Conservation (phyloP, 2,113 vertebrate species). For the Clinocottus analis region DNA sequence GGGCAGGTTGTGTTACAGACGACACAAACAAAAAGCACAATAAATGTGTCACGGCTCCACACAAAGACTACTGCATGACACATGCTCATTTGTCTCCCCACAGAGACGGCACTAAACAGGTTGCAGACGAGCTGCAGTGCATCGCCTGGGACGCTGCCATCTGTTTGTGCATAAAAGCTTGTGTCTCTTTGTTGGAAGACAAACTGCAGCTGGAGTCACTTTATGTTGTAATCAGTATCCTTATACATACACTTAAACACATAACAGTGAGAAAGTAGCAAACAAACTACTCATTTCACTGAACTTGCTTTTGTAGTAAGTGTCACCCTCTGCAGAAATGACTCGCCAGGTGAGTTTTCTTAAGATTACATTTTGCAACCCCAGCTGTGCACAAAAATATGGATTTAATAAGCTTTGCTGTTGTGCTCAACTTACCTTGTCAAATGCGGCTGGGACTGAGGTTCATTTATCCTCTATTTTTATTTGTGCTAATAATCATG, state of each 20-base stretch:
- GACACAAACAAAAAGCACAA: constrained; percentile 4
- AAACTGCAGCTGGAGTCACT: constrained; percentile 39
- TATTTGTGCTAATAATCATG: constrained; percentile 18
- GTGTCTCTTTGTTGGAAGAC: constrained; percentile 57
- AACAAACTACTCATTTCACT: constrained; percentile 25
- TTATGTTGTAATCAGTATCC: constrained; percentile 34
- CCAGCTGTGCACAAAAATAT: constrained; percentile 18
- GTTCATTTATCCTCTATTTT: constrained; percentile 44
- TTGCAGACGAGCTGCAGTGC: constrained; percentile 65
- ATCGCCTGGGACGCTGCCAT: constrained; percentile 70
- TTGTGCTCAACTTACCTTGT: constrained; percentile 48
- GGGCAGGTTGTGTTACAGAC: neutral
- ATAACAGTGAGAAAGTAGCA: constrained; percentile 23
- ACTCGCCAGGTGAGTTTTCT: constrained; percentile 39
- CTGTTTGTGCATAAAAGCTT: constrained; percentile 56
- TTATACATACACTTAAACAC: constrained; percentile 5
- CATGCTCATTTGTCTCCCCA: constrained; percentile 66
- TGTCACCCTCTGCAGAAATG: constrained; percentile 30
- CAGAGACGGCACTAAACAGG: constrained; percentile 60
- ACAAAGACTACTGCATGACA: constrained; percentile 56
- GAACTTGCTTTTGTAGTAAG: constrained; percentile 20
- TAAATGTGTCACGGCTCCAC: constrained; percentile 19
- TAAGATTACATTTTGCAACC: constrained; percentile 43
- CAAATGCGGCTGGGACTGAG: constrained; percentile 23
- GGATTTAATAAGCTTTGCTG: constrained; percentile 45